A percentile compares a stretch with the other conserved stretches of the same genome.
Conservation (phyloP, 2,888 invertebrate species). For the Hesperia comma region DNA sequence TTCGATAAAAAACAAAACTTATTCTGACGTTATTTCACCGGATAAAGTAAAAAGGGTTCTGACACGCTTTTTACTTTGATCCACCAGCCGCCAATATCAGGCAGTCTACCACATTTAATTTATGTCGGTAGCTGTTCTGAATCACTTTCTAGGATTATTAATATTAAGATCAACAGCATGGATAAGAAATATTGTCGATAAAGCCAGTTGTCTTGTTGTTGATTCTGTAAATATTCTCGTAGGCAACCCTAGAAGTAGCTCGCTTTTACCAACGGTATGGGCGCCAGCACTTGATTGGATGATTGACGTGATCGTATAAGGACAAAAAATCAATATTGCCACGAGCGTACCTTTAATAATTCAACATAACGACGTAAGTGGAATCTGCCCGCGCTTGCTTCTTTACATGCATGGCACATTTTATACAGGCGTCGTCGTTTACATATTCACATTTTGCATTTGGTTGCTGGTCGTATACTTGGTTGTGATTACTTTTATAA, state of each 20-base stretch:
- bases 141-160: neutral
- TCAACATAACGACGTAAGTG: conserved; percentile 35
- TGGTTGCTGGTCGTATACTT: neutral
- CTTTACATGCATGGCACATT: conserved; percentile 24
- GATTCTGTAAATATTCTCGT: neutral
- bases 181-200: no score
- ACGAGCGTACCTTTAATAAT: conserved; percentile 36
- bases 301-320: conserved; percentile 65
- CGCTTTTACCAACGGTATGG: conserved; percentile 41
- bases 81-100: no score
- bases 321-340: conserved; percentile 37
- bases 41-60: no score
- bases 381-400: conserved; percentile 25
- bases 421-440: neutral
- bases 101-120: no score
- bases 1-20: no score
- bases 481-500: neutral
- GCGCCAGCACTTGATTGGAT: conserved; percentile 70
- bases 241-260: conserved; percentile 26
- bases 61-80: no score
- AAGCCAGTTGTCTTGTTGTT: neutral
- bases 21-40: no score
- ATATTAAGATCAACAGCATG: no score
- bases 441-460: neutral
- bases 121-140: neutral